Percentiles rank a stretch among this genome's conserved stretches.
phyloP scores from a whole-genome alignment of 2,113 vertebrate species.

The Pomatorhinus ruficollis region DNA sequence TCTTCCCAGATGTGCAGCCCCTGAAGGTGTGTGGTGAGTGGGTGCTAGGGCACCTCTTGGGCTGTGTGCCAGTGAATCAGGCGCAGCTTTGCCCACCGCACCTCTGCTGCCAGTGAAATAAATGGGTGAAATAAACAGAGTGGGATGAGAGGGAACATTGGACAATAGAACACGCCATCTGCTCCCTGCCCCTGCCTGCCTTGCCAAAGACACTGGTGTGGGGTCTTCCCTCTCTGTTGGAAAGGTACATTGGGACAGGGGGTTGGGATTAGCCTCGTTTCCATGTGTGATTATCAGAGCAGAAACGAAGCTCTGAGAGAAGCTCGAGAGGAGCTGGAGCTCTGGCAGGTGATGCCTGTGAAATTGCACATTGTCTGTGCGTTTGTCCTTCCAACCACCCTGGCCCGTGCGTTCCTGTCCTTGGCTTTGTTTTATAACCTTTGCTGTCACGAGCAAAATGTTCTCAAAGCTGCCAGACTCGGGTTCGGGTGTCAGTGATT shows the following conservation, averaged over 20 bases:
- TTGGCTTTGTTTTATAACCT: neutral
- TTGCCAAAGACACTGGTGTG: neutral
- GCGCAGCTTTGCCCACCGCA: fast-evolving
- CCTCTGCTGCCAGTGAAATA: neutral
- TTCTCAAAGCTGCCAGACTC: neutral
- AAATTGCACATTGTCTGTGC: neutral
- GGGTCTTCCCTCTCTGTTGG: neutral
- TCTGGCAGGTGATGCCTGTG: neutral
- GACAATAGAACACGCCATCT: neutral
- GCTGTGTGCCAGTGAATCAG: neutral
- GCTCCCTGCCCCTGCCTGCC: fast-evolving
- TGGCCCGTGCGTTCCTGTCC: fast-evolving
- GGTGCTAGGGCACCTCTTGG: neutral
- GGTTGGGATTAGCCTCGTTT: neutral
- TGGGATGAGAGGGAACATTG: neutral
- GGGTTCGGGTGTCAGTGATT: neutral
- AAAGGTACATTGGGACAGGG: fast-evolving
- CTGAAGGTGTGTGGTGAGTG: neutral
- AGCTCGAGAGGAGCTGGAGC: neutral
- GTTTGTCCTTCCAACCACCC: neutral
- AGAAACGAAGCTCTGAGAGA: neutral
- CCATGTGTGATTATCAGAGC: neutral
- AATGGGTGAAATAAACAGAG: neutral
- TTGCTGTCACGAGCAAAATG: neutral
- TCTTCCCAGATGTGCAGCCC: neutral